These are phyloP conservation scores for Caenorhabditis drosophilae DNA, from an alignment of 2,888 invertebrate genomes.

Conservation along the genomic window DNA sequence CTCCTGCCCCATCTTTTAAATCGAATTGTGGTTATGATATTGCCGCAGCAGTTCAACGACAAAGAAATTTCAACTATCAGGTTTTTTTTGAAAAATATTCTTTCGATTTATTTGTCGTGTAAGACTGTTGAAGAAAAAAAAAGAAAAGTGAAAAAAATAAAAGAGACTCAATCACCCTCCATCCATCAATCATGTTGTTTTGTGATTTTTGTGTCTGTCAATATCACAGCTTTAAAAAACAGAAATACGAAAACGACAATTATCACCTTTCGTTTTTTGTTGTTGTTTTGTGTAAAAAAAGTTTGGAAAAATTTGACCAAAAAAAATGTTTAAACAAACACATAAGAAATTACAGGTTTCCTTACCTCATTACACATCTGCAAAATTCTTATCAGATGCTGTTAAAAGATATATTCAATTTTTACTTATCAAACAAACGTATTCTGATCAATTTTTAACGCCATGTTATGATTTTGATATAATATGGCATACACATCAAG, in stretches of 20 bases:
- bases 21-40: slow-evolving; percentile 70
- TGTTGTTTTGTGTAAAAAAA: slow-evolving; percentile 3
- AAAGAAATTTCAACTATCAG: slow-evolving; percentile 72
- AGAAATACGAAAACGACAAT: too few species aligned
- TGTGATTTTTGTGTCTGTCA: too few species aligned
- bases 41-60: slow-evolving; percentile 70
- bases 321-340: not conserved
- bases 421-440: slow-evolving; percentile 71
- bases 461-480: slow-evolving; percentile 73
- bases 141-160: too few species aligned
- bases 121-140: too few species aligned
- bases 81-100: slow-evolving; percentile 47
- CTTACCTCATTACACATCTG: slow-evolving; percentile 71
- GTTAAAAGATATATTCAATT: slow-evolving; percentile 68
- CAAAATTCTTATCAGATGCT: slow-evolving; percentile 70
- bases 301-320: slow-evolving; percentile 12
- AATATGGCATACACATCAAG: slow-evolving; percentile 73
- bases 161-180: not conserved
- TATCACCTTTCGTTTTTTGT: not conserved
- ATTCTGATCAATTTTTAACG: slow-evolving; percentile 71
- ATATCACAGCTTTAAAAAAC: too few species aligned
- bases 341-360: slow-evolving; percentile 69
- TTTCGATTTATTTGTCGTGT: too few species aligned
- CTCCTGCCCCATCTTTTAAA: slow-evolving; percentile 43
- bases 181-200: slow-evolving; percentile 36